Evolutionary conservation across 2,888 invertebrate species (phyloP), one percentile per base, ranked within the genome.

Genomic region (Drosophila affinis): DNA sequence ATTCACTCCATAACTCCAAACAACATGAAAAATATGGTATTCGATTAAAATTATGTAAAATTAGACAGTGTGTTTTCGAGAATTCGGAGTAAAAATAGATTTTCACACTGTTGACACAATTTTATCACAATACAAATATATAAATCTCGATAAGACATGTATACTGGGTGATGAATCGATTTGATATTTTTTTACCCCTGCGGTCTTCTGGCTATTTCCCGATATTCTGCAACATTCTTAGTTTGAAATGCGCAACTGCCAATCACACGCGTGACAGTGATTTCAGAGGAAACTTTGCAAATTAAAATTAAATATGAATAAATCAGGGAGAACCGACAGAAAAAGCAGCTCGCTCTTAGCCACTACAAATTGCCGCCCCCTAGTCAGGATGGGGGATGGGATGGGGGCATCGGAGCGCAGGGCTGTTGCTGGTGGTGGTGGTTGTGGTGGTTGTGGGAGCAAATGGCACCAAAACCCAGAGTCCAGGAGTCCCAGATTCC

Each of bases 291-390:
- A 82, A 72, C 64, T 65, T 75, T 64, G 61, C 53, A 74, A 79
- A 77, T 76, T 76, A 67, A 82, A 79, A 77, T 77, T 73, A 77
- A 80, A 80, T 75, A 70, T 73, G 67, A 70, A 81, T 72, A 70
- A 56, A 47, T 57, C 49, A 72, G 58, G 29, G 24, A n/a, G 5
- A 51, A 51, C n/a, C 49, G 49, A 51, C n/a, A 27, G 27, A 45
- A 18, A 39, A 58, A 27, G n/a, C 2, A 34, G 49, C 29, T 45
- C 51, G 52, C 18, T 10, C 18, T 51, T 60, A 49, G 47, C 46
- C 44, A 49, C 59, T 48, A 48, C 59, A 52, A 61, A 59, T 48
- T 61, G 56, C 29, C 52, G 45, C 34, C 55, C 44, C 17, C 17
- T 7, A 14, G n/a, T 17, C 29, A 52, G 32, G 34, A 45, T 29